A percentile compares a stretch with the other conserved stretches of the same genome.
phyloP scores from a whole-genome alignment of 2,113 vertebrate genomes.

The Saguinus midas region DNA sequence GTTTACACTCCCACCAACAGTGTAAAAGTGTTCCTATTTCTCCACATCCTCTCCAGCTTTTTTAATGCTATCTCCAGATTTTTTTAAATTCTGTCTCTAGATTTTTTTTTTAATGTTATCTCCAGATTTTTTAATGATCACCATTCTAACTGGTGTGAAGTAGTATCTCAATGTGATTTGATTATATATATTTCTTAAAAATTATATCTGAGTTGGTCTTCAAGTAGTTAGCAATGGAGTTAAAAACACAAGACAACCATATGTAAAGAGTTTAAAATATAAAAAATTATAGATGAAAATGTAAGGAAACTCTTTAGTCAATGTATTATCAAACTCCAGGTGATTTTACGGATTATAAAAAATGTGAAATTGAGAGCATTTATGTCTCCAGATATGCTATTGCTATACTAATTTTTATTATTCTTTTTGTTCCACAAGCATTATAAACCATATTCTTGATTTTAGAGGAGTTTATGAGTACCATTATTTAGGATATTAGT shows the following conservation, averaged over 20 bases:
- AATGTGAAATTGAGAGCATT: background rate
- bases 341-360: background rate
- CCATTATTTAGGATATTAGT: background rate
- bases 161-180: no score
- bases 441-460: background rate
- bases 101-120: no score
- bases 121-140: no score
- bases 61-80: no score
- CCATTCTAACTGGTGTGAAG: no score
- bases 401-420: background rate
- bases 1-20: no score
- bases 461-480: background rate
- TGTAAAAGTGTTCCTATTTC: no score
- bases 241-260: background rate
- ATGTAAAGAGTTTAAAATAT: background rate
- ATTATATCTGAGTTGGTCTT: background rate
- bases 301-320: background rate
- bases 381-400: accelerated
- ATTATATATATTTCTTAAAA: background rate
- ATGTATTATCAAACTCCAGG: background rate
- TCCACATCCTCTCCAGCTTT: no score
- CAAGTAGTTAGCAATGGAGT: background rate
- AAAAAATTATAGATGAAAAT: background rate
- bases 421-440: background rate
- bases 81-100: no score